Base-by-base conservation (phyloP, 2,797 vertebrate species). In the Muscicapa striata region DNA sequence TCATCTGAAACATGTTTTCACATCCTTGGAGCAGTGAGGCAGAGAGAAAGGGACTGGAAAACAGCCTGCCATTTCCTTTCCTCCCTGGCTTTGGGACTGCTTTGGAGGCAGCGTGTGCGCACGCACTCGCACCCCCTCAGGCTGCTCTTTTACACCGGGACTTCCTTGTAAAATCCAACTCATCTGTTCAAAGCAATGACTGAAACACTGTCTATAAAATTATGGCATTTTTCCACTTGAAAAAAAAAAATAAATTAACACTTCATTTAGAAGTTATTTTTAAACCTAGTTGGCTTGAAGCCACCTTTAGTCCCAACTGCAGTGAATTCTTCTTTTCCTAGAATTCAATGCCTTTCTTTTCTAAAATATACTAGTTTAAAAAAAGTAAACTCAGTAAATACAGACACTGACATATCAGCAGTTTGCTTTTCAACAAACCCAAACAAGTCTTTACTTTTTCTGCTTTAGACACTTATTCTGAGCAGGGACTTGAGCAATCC, bases 251-350 rank as follows among this genome's bases (percentile, higher is more conserved):
- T 15, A 55, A 52, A 57, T 48, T 87, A 92, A 94, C 81, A 69
- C 75, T 70, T 92, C 48, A 63, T 93, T 93, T 88, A 61, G 32
- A 94, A 86, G 87, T 76, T 96, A 94, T 93, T 96, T 95, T 97
- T 96, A 96, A 96, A 89, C 15, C 18, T 46, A 36, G 24, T 32
- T 91, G 93, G 91, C 70, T 63, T 64, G 34, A 61, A 52, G 63
- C 69, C 87, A 90, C 34, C 45, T 84, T 79, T 69, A 87, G 74
- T 88, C 38, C 10, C 55, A 92, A 81, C n/a, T 86, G 59, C 89
- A 92, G 32, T 5, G 34, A 67, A 73, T 79, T 91, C 63, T 61
- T 91, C 67, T 88, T 70, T 89, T 87, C 87, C 83, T 86, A 67
- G 77, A 96, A 79, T 84, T 84, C 83, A 86, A 18, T 59, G 59